Conservation (phyloP, 2,113 vertebrate species). For the Tupaia chinensis region DNA sequence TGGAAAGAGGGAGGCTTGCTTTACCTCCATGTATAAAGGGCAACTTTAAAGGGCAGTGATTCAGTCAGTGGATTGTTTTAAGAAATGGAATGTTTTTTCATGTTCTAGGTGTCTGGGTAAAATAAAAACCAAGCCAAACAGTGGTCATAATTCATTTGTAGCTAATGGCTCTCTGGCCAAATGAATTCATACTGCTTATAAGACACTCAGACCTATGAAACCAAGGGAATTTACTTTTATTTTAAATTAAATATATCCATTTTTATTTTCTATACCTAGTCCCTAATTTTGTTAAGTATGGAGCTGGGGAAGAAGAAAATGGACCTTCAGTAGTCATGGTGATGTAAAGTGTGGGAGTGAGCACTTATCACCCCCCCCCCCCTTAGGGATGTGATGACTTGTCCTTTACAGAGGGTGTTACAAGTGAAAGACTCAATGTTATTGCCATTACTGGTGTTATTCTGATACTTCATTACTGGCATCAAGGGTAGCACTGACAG, state of each 20-base stretch:
- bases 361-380: background rate
- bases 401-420: constrained; percentile 65
- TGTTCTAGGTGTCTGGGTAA: constrained; percentile 42
- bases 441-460: constrained; percentile 24
- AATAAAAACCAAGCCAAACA: constrained; percentile 39
- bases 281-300: constrained; percentile 42
- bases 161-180: constrained; percentile 8
- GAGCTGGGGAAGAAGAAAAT: constrained; percentile 49
- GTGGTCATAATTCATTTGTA: constrained; percentile 55
- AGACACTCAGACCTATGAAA: constrained; percentile 2
- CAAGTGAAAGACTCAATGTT: constrained; percentile 22
- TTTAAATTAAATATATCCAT: constrained; percentile 24
- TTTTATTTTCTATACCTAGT: background rate
- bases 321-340: constrained; percentile 59
- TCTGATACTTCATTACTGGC: constrained; percentile 20
- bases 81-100: constrained; percentile 46
- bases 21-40: constrained; percentile 58
- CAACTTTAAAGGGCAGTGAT: constrained; percentile 56
- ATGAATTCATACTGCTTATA: constrained; percentile 53
- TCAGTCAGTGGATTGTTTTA: constrained; percentile 56
- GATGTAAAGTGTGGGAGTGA: constrained; percentile 59
- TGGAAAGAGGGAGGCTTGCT: constrained; percentile 27
- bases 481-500: constrained; percentile 34
- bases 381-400: constrained; percentile 54
- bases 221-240: constrained; percentile 21